phyloP scores from a whole-genome alignment of 1,140 invertebrate species.

The Apis florea region DNA sequence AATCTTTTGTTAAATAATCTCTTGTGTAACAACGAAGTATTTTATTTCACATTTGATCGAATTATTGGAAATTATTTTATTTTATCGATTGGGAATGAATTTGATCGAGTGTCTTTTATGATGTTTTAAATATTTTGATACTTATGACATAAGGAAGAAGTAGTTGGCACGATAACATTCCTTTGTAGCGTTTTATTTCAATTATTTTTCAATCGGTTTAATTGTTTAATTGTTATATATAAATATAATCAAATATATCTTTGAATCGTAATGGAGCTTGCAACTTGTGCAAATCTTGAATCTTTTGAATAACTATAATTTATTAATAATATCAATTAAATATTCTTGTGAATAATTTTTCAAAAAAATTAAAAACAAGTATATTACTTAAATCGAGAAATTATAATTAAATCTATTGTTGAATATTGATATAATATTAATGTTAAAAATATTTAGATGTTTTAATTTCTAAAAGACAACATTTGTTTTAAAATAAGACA shows the following conservation, averaged over 20 bases:
- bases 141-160: too few relatives aligned
- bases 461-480: too few relatives aligned
- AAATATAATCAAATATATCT: not conserved
- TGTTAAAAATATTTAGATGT: not conserved
- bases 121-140: too few relatives aligned
- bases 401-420: not conserved
- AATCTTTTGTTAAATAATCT: not conserved
- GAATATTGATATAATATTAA: too few relatives aligned
- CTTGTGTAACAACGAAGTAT: not conserved
- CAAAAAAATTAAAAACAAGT: not conserved
- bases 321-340: not conserved
- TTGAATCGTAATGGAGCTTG: not conserved
- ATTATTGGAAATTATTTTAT: not conserved
- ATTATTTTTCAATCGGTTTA: too few relatives aligned
- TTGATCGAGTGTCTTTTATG: not conserved
- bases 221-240: too few relatives aligned
- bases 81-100: not conserved
- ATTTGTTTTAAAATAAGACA: not conserved
- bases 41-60: not conserved
- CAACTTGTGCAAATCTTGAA: not conserved
- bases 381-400: not conserved
- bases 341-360: not conserved
- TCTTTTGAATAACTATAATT: not conserved
- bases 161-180: too few relatives aligned
- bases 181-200: too few relatives aligned